Evolutionary conservation across 2,888 invertebrate species (phyloP).

Genomic region (Drosophila kanekoi): DNA sequence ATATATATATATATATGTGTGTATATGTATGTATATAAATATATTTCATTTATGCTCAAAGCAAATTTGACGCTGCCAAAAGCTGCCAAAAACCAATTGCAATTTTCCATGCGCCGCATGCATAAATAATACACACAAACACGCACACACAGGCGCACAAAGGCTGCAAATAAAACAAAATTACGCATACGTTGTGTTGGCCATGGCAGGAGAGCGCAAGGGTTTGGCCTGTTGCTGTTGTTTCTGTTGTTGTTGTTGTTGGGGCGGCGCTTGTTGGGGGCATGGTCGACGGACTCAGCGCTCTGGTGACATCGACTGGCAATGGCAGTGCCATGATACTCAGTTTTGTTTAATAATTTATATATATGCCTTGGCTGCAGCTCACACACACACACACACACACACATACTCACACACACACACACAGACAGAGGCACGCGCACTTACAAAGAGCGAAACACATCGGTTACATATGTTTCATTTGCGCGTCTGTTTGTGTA

Average conservation of each 20-base stretch:
- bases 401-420: constrained; percentile 29
- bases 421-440: background rate
- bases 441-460: constrained; percentile 24
- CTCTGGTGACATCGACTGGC: constrained; percentile 65
- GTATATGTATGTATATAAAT: constrained; percentile 26
- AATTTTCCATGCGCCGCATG: constrained; percentile 75
- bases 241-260: no score
- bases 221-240: background rate
- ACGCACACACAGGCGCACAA: constrained; percentile 27
- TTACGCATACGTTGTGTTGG: constrained; percentile 74
- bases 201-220: background rate
- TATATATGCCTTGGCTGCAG: constrained; percentile 71
- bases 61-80: constrained; percentile 66
- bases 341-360: constrained; percentile 76
- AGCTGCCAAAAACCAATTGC: constrained; percentile 76
- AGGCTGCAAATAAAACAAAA: constrained; percentile 71
- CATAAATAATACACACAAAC: constrained; percentile 72
- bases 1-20: constrained; percentile 14
- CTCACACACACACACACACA: constrained; percentile 26
- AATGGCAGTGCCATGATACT: constrained; percentile 73
- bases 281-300: constrained; percentile 31
- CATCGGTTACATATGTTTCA: constrained; percentile 76
- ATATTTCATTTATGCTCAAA: constrained; percentile 66
- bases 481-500: constrained; percentile 77
- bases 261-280: background rate